Base-by-base conservation (phyloP, 2,888 invertebrate genomes). In the Apamea epomidion region DNA sequence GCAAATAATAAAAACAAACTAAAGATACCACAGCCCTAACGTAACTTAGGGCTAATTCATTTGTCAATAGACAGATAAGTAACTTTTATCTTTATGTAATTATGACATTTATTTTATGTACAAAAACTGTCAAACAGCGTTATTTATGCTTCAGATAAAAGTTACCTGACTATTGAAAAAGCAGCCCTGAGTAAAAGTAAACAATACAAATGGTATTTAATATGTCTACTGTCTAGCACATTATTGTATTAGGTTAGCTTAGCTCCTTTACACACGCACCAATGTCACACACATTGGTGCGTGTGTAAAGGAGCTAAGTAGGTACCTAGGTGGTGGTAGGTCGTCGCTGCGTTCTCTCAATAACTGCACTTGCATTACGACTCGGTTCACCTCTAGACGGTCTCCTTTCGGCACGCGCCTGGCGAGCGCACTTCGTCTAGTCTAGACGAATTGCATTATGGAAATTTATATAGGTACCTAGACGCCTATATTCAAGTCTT, bases 361-460 rank as follows among this genome's bases (percentile, higher is more conserved):
- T 87, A 86, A 86, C 81, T 91, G 90, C 91, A 91, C 89, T 88
- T 92, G 93, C 92, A 93, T 89, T 90, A 86, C 90, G 92, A 92
- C 93, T 93, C 89, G 90, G 81, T 92, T 96, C 96, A 96, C 96
- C 96, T 96, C 93, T 91, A 96, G 95, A 95, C 95, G 88, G 91
- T 92, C 91, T 91, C 91, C 93, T 91, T 88, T 88, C 90, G 91
- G 91, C 92, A 87, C 90, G 92, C 93, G 93, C 90, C 77, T 89
- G 89, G 89, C 92, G 91, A 91, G 93, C 93, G 92, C 93, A 94
- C 94, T 94, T 93, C 91, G 94, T 93, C 95, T 94, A 93, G 96
- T 96, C 96, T 96, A 96, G 96, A 96, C 96, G 96, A 96, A 96
- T 96, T 96, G 96, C 95, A 96, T 96, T 96, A 97, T 96, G 95